These are phyloP conservation scores for Macropodus opercularis DNA, from an alignment of 2,797 vertebrate species.

Conservation along the genomic window DNA sequence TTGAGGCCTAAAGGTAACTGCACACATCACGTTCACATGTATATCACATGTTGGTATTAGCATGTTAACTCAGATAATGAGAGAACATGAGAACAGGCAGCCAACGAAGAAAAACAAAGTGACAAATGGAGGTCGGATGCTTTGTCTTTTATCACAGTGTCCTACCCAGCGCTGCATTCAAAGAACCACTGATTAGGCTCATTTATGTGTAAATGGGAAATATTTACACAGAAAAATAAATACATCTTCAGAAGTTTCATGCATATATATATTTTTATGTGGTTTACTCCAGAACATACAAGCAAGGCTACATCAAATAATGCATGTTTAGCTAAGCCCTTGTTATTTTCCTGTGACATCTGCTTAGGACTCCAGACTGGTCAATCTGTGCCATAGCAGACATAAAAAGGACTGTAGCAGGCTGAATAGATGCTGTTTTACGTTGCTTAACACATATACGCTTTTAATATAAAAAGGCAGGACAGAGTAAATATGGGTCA, in stretches of 20 bases:
- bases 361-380: slow-evolving; percentile 66
- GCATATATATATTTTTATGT: slow-evolving; percentile 80
- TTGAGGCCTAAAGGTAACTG: too few relatives aligned
- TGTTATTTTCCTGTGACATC: slow-evolving; percentile 31
- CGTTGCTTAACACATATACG: slow-evolving; percentile 42
- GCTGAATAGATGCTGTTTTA: slow-evolving; percentile 48
- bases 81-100: not conserved
- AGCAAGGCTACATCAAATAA: slow-evolving; percentile 65
- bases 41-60: too few relatives aligned
- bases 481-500: slow-evolving; percentile 53
- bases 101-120: slow-evolving; percentile 61
- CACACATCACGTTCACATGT: too few relatives aligned
- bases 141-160: slow-evolving; percentile 68
- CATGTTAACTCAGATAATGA: not conserved
- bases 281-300: slow-evolving; percentile 77
- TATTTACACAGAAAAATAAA: slow-evolving; percentile 83
- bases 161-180: slow-evolving; percentile 36
- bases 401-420: slow-evolving; percentile 69
- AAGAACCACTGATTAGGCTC: slow-evolving; percentile 55
- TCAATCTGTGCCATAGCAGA: slow-evolving; percentile 58
- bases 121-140: slow-evolving; percentile 56
- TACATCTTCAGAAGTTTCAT: slow-evolving; percentile 80
- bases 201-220: slow-evolving; percentile 34
- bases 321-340: slow-evolving; percentile 70
- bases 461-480: slow-evolving; percentile 47